Percentiles rank a stretch among this genome's conserved stretches.
phyloP scores from a whole-genome alignment of 2,888 invertebrate species.

The Drosophila kambysellisi region DNA sequence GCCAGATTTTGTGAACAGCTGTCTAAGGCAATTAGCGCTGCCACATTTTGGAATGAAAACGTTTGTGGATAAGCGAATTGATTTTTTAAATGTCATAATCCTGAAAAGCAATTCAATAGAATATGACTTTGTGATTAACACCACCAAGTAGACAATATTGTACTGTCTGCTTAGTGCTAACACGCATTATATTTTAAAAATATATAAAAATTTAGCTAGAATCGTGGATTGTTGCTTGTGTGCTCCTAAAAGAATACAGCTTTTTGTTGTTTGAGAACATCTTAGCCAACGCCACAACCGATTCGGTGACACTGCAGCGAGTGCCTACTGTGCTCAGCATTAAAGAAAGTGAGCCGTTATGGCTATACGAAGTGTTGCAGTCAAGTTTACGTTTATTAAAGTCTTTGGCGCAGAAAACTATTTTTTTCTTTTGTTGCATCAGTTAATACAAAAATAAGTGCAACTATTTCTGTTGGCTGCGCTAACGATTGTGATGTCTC shows the following conservation, averaged over 20 bases:
- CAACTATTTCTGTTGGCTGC: neutral
- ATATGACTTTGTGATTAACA: neutral
- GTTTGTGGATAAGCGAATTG: neutral
- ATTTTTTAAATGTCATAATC: neutral
- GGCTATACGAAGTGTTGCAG: neutral
- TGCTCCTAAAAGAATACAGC: neutral
- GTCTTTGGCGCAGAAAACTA: neutral
- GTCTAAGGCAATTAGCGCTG: neutral
- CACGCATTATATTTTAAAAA: too few relatives aligned
- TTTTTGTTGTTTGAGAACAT: neutral
- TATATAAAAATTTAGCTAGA: too few relatives aligned
- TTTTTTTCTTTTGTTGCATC: neutral
- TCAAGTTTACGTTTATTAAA: neutral
- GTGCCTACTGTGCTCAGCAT: neutral
- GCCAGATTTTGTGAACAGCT: constrained; percentile 18
- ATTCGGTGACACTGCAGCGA: neutral
- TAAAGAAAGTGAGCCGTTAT: neutral
- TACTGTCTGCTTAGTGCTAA: too few relatives aligned
- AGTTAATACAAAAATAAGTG: neutral
- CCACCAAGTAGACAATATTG: too few relatives aligned
- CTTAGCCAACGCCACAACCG: neutral
- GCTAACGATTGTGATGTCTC: neutral
- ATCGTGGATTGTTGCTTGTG: neutral
- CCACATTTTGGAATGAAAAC: neutral
- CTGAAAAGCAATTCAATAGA: too few relatives aligned